Evolutionary conservation across 2,113 vertebrate genomes (phyloP).

Genomic region (Gopherus evgoodei): DNA sequence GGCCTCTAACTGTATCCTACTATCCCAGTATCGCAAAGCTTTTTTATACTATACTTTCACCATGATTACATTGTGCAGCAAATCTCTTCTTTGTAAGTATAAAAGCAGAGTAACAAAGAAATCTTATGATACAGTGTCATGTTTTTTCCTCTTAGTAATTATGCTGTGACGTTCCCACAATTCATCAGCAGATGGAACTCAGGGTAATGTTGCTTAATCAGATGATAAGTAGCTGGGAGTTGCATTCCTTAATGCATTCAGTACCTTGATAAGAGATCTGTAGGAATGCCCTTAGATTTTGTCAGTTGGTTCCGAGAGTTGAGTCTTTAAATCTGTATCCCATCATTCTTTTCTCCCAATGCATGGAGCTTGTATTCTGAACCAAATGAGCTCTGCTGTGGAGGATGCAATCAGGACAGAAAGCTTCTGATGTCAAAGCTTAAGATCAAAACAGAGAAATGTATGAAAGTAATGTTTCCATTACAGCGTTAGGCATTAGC

Average conservation of each 20-base stretch:
- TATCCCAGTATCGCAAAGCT: neutral
- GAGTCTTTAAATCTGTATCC: neutral
- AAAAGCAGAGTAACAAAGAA: neutral
- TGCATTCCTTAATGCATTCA: neutral
- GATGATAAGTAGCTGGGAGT: neutral
- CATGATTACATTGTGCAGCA: neutral
- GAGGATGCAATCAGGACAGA: neutral
- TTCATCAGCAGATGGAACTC: neutral
- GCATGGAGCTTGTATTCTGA: neutral
- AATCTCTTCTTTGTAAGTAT: fast-evolving
- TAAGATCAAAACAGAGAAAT: neutral
- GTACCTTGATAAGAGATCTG: neutral
- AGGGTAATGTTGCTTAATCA: neutral
- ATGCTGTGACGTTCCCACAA: neutral
- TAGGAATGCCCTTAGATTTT: neutral
- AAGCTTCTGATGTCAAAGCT: neutral
- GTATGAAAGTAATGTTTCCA: neutral
- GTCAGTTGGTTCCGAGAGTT: neutral
- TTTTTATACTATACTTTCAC: neutral
- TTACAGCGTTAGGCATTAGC: neutral
- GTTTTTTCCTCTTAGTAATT: neutral
- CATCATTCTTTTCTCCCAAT: neutral
- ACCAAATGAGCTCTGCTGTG: neutral
- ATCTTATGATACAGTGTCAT: fast-evolving
- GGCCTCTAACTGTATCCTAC: neutral